These are phyloP conservation scores for Phymatocera aterrima DNA, from an alignment of 2,888 invertebrate species.

Conservation along the genomic window DNA sequence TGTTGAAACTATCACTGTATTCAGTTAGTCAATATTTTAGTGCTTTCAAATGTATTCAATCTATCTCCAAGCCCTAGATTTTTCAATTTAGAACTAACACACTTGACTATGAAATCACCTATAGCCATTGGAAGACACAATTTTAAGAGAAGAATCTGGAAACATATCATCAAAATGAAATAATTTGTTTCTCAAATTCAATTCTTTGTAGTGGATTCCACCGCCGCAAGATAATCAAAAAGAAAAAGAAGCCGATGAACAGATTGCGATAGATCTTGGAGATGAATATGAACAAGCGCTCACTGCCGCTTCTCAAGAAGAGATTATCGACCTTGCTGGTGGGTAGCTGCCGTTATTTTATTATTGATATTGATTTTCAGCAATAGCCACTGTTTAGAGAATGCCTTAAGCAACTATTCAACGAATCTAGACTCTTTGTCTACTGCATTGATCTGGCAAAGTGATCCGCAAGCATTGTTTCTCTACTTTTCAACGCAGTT, in stretches of 20 bases:
- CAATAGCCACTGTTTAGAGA: conserved; percentile 34
- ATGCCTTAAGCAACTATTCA: background rate
- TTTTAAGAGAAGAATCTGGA: conserved; percentile 25
- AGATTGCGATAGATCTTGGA: conserved; percentile 94
- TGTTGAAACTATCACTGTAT: too few relatives aligned
- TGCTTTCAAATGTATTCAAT: too few relatives aligned
- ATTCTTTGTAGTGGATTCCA: conserved; percentile 84
- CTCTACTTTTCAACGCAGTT: background rate
- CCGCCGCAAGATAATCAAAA: conserved; percentile 83
- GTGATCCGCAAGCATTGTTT: background rate
- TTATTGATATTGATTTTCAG: conserved; percentile 13
- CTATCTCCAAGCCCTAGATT: too few relatives aligned
- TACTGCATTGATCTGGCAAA: background rate
- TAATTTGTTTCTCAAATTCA: background rate
- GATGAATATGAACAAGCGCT: conserved; percentile 97
- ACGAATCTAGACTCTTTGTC: background rate
- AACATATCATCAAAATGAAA: background rate
- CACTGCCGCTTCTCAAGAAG: conserved; percentile 91
- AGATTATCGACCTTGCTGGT: conserved; percentile 99
- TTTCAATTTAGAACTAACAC: too few relatives aligned
- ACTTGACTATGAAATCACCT: too few relatives aligned
- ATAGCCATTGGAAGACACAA: too few relatives aligned
- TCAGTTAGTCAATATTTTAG: too few relatives aligned
- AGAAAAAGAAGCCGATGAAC: conserved; percentile 90
- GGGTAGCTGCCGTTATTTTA: conserved; percentile 57